A percentile compares a stretch with the other conserved stretches of the same genome.
Evolutionary conservation across 92 coral and sea anemone species (phyloP).

Genomic region (Montipora capitata): DNA sequence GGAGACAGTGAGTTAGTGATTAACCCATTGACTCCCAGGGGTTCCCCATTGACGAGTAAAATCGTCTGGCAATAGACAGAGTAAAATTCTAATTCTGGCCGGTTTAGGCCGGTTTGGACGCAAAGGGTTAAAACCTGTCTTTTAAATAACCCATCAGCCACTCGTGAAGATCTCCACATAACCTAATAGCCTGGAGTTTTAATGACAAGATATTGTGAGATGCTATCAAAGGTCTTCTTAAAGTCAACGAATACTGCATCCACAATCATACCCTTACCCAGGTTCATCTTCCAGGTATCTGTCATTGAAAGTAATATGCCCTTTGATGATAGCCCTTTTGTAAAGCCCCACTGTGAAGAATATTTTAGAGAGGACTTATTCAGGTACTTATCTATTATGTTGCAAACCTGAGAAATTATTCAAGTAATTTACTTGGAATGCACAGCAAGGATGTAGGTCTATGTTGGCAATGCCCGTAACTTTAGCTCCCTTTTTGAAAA

Average conservation of each 20-base stretch:
- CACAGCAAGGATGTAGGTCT: neutral
- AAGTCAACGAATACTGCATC: slow-evolving; percentile 35
- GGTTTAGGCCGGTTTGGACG: too few species aligned
- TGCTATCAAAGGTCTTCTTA: neutral
- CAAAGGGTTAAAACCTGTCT: too few species aligned
- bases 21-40: too few species aligned
- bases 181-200: slow-evolving; percentile 19
- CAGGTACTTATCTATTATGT: too few species aligned
- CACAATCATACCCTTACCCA: too few species aligned
- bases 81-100: too few species aligned
- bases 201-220: slow-evolving; percentile 14
- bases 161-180: slow-evolving; percentile 5
- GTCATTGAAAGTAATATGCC: neutral
- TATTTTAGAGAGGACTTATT: too few species aligned
- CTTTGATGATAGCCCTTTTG: neutral
- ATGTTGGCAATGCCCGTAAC: neutral
- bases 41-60: too few species aligned
- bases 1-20: too few species aligned
- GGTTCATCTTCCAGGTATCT: neutral
- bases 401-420: neutral
- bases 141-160: slow-evolving; percentile 25
- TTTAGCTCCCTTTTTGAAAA: neutral
- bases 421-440: neutral
- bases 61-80: too few species aligned
- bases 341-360: neutral